phyloP scores from a whole-genome alignment of 2,113 vertebrate species.

The Aleadryas rufinucha region DNA sequence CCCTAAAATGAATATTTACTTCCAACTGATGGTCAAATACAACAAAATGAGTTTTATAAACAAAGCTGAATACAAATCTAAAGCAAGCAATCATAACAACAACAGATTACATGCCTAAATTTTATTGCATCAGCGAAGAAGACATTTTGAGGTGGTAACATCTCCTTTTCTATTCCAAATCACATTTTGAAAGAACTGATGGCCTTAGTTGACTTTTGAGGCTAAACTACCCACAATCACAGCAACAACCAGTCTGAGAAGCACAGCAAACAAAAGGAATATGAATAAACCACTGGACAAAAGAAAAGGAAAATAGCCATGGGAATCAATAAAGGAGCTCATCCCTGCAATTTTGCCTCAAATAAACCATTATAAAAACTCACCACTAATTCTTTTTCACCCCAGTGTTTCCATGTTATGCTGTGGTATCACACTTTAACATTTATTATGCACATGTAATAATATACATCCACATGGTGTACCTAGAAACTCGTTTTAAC shows the following conservation, averaged over 20 bases:
- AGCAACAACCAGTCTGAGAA: not conserved
- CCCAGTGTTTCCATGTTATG: not conserved
- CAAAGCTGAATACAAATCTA: slow-evolving; percentile 4
- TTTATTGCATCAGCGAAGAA: not conserved
- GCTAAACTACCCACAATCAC: not conserved
- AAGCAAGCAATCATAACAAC: not conserved
- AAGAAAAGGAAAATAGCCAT: not conserved
- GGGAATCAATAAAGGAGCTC: not conserved
- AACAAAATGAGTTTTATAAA: not conserved
- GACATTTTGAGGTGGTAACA: not conserved
- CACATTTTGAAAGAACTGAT: not conserved
- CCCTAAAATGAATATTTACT: not conserved
- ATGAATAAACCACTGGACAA: not conserved
- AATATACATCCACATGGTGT: not conserved
- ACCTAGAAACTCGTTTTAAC: not conserved
- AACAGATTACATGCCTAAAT: not conserved
- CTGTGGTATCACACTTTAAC: not conserved
- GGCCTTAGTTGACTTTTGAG: not conserved
- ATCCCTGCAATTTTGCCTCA: not conserved
- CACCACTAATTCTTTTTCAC: not conserved
- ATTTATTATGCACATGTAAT: not conserved
- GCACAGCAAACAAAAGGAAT: not conserved
- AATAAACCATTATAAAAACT: not conserved
- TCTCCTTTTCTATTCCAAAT: not conserved
- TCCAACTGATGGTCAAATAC: not conserved